These are phyloP conservation scores for Tautogolabrus adspersus DNA, from an alignment of 2,113 vertebrate genomes.

Conservation along the genomic window DNA sequence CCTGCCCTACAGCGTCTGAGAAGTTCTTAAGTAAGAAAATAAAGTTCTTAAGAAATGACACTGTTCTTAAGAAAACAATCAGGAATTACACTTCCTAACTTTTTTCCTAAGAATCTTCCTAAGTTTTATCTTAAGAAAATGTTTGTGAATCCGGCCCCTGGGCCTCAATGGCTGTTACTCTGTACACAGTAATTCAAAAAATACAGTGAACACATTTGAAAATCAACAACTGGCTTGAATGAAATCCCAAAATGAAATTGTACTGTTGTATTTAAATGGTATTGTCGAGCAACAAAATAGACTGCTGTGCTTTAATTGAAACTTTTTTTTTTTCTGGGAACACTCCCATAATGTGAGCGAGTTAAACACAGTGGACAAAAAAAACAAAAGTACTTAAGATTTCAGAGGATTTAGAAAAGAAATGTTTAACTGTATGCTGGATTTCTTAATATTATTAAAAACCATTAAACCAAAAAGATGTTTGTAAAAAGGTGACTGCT, in stretches of 20 bases:
- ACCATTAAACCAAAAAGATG: neutral
- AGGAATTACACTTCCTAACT: too few relatives aligned
- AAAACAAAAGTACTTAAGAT: neutral
- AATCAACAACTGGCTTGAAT: neutral
- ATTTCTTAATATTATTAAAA: neutral
- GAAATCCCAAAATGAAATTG: neutral
- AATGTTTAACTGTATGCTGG: neutral
- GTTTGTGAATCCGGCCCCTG: too few relatives aligned
- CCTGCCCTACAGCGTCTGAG: too few relatives aligned
- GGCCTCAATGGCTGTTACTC: slow-evolving; percentile 15
- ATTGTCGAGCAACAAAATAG: slow-evolving; percentile 28
- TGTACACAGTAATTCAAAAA: slow-evolving; percentile 14
- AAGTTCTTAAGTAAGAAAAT: too few relatives aligned
- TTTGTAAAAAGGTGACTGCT: slow-evolving; percentile 22
- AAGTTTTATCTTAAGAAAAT: too few relatives aligned
- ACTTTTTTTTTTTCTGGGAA: slow-evolving; percentile 10
- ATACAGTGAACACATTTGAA: neutral
- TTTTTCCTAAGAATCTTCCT: too few relatives aligned
- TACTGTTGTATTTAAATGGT: slow-evolving; percentile 1
- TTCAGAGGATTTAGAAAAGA: neutral
- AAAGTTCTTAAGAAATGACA: too few relatives aligned
- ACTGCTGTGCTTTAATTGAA: slow-evolving; percentile 16
- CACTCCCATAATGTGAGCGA: neutral
- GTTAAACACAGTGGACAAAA: slow-evolving; percentile 1
- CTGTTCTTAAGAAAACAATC: too few relatives aligned